phyloP scores from a whole-genome alignment of 2,113 vertebrate species.

The Syngnathus typhle region DNA sequence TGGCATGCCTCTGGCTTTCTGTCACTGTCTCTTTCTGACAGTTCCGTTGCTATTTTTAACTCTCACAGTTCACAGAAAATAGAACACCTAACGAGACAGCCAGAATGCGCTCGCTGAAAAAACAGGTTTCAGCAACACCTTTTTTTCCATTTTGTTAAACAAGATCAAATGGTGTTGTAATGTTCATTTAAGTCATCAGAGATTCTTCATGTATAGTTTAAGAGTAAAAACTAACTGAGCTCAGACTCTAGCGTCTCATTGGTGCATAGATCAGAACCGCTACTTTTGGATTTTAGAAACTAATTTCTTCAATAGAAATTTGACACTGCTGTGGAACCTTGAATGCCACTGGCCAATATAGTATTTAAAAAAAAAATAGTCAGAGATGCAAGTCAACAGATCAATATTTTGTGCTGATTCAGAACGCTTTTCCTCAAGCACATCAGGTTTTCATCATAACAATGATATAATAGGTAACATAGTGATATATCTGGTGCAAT shows the following conservation, averaged over 20 bases:
- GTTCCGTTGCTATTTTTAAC: constrained; percentile 66
- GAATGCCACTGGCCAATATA: too few species aligned
- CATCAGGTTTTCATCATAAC: too few species aligned
- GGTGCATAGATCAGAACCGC: constrained; percentile 21
- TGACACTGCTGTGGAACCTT: too few species aligned
- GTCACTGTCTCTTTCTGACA: constrained; percentile 61
- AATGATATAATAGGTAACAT: too few species aligned
- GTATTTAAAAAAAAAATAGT: too few species aligned
- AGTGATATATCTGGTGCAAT: too few species aligned
- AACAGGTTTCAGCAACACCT: constrained; percentile 36
- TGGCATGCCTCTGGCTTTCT: constrained; percentile 52
- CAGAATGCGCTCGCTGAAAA: constrained; percentile 22
- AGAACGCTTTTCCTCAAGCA: too few species aligned
- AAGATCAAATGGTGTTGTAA: constrained; percentile 40
- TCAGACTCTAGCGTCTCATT: constrained; percentile 28
- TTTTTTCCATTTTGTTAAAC: constrained; percentile 38
- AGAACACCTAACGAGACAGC: constrained; percentile 54
- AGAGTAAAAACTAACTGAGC: constrained; percentile 29
- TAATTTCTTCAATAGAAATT: background rate
- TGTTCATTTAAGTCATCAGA: constrained; percentile 31
- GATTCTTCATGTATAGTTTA: constrained; percentile 33
- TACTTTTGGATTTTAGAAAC: constrained; percentile 4
- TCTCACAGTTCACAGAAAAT: constrained; percentile 57
- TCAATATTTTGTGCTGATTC: too few species aligned
- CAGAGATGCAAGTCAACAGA: too few species aligned